Conservation (phyloP, 2,113 vertebrate species). For the Leptodactylus fuscus region DNA sequence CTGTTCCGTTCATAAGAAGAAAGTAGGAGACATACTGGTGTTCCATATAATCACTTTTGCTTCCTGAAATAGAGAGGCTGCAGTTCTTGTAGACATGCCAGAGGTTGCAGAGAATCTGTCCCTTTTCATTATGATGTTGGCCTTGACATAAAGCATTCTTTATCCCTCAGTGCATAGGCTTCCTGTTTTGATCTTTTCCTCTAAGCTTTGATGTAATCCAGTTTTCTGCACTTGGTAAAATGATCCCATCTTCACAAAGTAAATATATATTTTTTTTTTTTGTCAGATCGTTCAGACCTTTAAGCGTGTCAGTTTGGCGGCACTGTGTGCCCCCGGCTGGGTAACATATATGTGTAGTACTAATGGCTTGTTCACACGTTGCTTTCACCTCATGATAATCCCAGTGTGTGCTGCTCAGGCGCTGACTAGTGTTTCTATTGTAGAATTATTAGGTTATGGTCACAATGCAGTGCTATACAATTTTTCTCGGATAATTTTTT, state of each 20-base stretch:
- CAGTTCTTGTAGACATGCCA: constrained; percentile 36
- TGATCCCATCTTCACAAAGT: constrained; percentile 31
- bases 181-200: constrained; percentile 56
- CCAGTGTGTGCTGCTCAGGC: not conserved
- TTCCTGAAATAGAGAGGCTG: constrained; percentile 44
- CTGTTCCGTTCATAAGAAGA: too few relatives aligned
- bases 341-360: not conserved
- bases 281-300: constrained; percentile 1
- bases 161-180: constrained; percentile 51
- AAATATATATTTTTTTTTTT: constrained; percentile 54
- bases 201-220: constrained; percentile 55
- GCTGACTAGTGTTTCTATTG: not conserved
- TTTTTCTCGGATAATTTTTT: not conserved
- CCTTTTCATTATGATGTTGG: constrained; percentile 51
- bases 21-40: not conserved
- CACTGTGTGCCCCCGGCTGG: not conserved
- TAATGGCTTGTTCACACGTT: not conserved
- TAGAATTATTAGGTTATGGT: not conserved
- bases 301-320: not conserved
- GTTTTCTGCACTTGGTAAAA: constrained; percentile 54
- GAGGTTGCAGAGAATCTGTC: constrained; percentile 42
- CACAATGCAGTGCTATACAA: not conserved
- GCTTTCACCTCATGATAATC: not conserved
- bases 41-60: not conserved
- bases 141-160: constrained; percentile 57